Percentiles rank a stretch among this genome's conserved stretches.
Evolutionary conservation across 2,797 vertebrate species (phyloP).

Genomic region (Somateria mollissima): DNA sequence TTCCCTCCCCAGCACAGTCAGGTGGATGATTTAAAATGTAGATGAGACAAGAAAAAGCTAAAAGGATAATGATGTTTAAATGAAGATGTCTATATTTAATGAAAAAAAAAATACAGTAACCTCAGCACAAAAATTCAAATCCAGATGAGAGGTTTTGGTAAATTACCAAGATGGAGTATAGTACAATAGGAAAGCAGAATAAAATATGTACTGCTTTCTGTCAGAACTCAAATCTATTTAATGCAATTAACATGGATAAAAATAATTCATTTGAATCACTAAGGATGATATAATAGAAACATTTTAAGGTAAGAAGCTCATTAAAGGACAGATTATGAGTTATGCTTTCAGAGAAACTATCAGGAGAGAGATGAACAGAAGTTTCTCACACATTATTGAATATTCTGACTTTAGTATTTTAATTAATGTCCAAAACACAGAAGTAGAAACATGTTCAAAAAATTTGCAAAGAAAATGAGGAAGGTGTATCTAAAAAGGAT

Average conservation of each 20-base stretch:
- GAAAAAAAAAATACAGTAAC: neutral
- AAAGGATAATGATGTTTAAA: neutral
- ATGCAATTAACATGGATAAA: neutral
- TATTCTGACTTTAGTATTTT: constrained; percentile 47
- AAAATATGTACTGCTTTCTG: neutral
- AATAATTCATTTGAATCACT: neutral
- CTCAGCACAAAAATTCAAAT: neutral
- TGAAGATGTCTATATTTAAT: neutral
- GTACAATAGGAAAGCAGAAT: neutral
- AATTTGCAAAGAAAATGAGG: constrained; percentile 60
- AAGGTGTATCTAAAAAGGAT: neutral
- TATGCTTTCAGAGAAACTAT: neutral
- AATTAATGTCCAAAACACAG: neutral
- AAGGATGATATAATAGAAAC: neutral
- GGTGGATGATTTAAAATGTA: neutral
- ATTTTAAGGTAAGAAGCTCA: neutral
- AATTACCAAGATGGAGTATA: neutral
- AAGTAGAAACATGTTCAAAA: neutral
- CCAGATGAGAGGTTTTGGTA: neutral
- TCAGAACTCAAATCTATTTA: neutral
- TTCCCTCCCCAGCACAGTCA: neutral
- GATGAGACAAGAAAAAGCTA: neutral
- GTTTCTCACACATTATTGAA: constrained; percentile 47
- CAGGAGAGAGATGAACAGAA: neutral
- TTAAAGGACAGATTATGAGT: neutral